These are phyloP conservation scores for Cassiopea andromeda DNA, from an alignment of 30 jellyfish, hydroid and myxozoan genomes.

Conservation along the genomic window DNA sequence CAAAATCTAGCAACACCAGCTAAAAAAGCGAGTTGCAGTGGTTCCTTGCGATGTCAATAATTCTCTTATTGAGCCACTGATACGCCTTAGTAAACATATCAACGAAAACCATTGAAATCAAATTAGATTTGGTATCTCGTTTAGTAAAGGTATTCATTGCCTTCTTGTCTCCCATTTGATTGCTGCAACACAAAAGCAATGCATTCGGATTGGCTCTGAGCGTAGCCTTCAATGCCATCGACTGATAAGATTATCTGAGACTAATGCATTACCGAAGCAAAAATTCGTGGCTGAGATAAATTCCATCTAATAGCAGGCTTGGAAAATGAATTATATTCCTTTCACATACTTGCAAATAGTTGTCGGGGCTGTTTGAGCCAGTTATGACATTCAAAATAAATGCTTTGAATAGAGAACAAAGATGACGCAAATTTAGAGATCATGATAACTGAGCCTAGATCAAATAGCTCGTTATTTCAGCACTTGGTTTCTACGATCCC, in stretches of 20 bases:
- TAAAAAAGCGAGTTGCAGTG: background rate
- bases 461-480: no score
- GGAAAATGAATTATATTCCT: no score
- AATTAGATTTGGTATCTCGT: slow-evolving; percentile 18
- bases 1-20: slow-evolving; percentile 7
- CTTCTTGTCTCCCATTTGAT: slow-evolving; percentile 8
- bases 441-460: no score
- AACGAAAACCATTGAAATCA: slow-evolving; percentile 4
- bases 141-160: slow-evolving; percentile 26
- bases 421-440: no score
- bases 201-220: slow-evolving; percentile 1
- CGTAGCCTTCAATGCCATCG: slow-evolving; percentile 2
- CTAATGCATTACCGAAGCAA: background rate
- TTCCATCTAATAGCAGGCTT: background rate
- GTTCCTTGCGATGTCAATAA: background rate
- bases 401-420: no score
- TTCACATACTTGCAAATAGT: no score
- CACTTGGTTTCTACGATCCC: no score
- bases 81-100: slow-evolving; percentile 40
- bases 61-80: slow-evolving; percentile 36
- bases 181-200: background rate
- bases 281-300: background rate
- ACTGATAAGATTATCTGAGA: background rate
- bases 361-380: no score
- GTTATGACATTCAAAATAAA: no score